phyloP scores from a whole-genome alignment of 2,113 vertebrate genomes.

The Coreoperca whiteheadi region DNA sequence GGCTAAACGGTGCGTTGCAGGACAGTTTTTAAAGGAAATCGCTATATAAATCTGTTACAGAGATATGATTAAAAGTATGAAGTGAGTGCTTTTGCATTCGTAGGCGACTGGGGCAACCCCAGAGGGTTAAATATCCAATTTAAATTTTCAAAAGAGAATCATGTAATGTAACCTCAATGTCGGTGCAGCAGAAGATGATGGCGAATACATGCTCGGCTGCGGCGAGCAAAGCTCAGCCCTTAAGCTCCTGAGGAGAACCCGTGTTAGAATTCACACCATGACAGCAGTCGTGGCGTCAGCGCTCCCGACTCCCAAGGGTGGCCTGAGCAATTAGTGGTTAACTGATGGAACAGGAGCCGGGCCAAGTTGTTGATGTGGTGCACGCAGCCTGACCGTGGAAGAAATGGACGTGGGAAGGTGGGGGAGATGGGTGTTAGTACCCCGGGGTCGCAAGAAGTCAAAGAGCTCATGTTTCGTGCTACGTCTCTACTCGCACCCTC shows the following conservation, averaged over 20 bases:
- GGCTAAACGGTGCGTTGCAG: no score
- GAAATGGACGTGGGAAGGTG: constrained; percentile 28
- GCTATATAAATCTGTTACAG: no score
- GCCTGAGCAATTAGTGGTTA: constrained; percentile 65
- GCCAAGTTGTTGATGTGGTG: constrained; percentile 56
- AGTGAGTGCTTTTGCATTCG: no score
- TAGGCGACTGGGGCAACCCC: no score
- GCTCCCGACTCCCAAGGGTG: constrained; percentile 57
- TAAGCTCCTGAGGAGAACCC: constrained; percentile 24
- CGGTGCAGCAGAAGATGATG: background rate
- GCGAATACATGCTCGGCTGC: background rate
- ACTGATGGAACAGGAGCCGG: constrained; percentile 44
- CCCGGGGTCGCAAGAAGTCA: constrained; percentile 12
- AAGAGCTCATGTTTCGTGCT: constrained; percentile 61
- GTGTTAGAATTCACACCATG: constrained; percentile 58
- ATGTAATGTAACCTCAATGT: background rate
- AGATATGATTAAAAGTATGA: no score
- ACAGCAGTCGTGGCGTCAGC: constrained; percentile 57
- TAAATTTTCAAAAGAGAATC: no score
- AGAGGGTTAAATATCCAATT: no score
- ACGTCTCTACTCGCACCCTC: constrained; percentile 11
- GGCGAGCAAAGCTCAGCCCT: background rate
- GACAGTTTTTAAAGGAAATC: no score
- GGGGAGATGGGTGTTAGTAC: constrained; percentile 1
- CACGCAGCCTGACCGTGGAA: constrained; percentile 26